phyloP scores from a whole-genome alignment of 1,140 invertebrate species.

The Pentalonia nigronervosa region DNA sequence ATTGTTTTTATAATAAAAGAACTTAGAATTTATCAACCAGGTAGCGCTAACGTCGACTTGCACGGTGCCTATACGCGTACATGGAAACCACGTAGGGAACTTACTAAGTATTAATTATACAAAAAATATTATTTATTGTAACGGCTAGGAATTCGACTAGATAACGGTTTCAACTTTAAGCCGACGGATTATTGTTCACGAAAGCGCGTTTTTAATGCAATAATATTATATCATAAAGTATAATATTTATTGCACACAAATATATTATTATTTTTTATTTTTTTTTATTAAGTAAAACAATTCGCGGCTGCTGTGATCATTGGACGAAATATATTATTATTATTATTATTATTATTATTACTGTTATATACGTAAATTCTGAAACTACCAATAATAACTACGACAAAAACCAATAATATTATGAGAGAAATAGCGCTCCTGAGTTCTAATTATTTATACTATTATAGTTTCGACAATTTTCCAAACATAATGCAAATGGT shows the following conservation, averaged over 20 bases:
- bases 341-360: too few relatives aligned
- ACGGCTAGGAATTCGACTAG: not conserved
- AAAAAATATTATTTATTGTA: not conserved
- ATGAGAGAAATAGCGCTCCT: not conserved
- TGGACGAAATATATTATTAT: too few relatives aligned
- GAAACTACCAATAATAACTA: not conserved
- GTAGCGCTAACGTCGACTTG: too few relatives aligned
- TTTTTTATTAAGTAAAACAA: too few relatives aligned
- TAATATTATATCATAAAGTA: not conserved
- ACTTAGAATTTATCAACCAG: too few relatives aligned
- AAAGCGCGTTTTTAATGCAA: not conserved
- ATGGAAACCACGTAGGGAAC: not conserved
- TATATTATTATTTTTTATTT: too few relatives aligned
- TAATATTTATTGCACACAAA: not conserved
- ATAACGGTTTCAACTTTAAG: not conserved
- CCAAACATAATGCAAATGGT: not conserved
- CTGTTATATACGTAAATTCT: not conserved
- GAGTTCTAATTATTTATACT: not conserved
- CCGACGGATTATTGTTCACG: not conserved
- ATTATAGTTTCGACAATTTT: not conserved
- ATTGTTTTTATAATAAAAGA: too few relatives aligned
- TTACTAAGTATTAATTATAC: not conserved
- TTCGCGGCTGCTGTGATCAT: too few relatives aligned
- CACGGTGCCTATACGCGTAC: too few relatives aligned
- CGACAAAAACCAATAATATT: not conserved